Evolutionary conservation across 2,888 invertebrate genomes (phyloP).

Genomic region (Tetragnatha montana): DNA sequence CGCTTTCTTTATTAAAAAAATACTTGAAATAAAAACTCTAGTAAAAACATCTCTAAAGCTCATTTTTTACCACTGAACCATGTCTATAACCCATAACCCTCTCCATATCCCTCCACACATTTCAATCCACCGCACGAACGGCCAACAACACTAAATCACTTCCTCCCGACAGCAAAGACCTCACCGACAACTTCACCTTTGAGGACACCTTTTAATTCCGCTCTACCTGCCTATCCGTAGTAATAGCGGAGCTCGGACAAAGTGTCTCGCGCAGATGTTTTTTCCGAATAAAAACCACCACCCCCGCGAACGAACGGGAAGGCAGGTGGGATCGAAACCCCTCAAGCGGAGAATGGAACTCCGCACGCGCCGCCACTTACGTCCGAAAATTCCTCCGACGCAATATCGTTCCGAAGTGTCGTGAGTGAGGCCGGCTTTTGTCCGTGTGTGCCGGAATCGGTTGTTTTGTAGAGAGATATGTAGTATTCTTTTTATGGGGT

Average conservation of each 20-base stretch:
- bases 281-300: constrained; percentile 30
- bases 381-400: constrained; percentile 44
- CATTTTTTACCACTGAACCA: too few species aligned
- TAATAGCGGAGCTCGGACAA: constrained; percentile 13
- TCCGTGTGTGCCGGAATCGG: constrained; percentile 23
- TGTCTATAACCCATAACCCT: too few species aligned
- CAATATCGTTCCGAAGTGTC: constrained; percentile 12
- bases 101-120: not conserved
- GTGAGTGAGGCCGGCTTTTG: not conserved
- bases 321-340: constrained; percentile 58
- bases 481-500: not conserved
- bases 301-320: constrained; percentile 63
- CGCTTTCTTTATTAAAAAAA: too few species aligned
- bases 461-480: not conserved
- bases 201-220: not conserved
- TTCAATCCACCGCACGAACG: not conserved
- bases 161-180: not conserved
- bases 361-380: constrained; percentile 5
- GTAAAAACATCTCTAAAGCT: too few species aligned
- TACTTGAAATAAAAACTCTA: too few species aligned
- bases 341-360: constrained; percentile 1
- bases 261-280: constrained; percentile 65
- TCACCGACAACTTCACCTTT: not conserved
- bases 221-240: not conserved
- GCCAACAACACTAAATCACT: not conserved